phyloP scores from a whole-genome alignment of 2,888 invertebrate genomes.

The Eumerus sabulonum region DNA sequence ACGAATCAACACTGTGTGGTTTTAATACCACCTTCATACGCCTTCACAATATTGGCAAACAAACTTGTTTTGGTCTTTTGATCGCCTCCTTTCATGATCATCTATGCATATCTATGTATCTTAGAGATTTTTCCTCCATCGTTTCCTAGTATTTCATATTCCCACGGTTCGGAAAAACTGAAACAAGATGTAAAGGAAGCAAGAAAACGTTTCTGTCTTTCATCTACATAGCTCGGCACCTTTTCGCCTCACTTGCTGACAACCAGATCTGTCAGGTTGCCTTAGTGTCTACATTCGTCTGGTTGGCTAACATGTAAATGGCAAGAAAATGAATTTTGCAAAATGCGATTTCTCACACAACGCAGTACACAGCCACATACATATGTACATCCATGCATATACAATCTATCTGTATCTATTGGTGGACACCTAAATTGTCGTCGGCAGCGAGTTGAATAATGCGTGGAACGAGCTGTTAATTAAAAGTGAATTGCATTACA shows the following conservation, averaged over 20 bases:
- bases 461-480: constrained; percentile 62
- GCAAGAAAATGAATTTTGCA: constrained; percentile 17
- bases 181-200: constrained; percentile 18
- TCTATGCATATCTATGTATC: too few species aligned
- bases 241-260: constrained; percentile 56
- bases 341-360: constrained; percentile 46
- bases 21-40: constrained; percentile 43
- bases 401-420: too few species aligned
- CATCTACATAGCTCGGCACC: constrained; percentile 55
- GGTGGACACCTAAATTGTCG: too few species aligned
- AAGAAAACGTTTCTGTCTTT: constrained; percentile 26
- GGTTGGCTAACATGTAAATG: constrained; percentile 53
- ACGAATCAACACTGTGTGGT: constrained; percentile 39
- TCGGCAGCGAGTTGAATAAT: constrained; percentile 33
- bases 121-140: not conserved
- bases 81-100: too few species aligned
- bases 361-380: too few species aligned
- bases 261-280: constrained; percentile 62
- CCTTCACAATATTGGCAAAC: constrained; percentile 9
- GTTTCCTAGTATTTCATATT: constrained; percentile 5
- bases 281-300: constrained; percentile 55
- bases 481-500: constrained; percentile 48
- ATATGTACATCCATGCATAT: too few species aligned
- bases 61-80: not conserved
- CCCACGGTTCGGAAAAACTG: constrained; percentile 52